A percentile compares a stretch with the other conserved stretches of the same genome.
phyloP scores from a whole-genome alignment of 1,140 invertebrate genomes.

The Nephotettix cincticeps region DNA sequence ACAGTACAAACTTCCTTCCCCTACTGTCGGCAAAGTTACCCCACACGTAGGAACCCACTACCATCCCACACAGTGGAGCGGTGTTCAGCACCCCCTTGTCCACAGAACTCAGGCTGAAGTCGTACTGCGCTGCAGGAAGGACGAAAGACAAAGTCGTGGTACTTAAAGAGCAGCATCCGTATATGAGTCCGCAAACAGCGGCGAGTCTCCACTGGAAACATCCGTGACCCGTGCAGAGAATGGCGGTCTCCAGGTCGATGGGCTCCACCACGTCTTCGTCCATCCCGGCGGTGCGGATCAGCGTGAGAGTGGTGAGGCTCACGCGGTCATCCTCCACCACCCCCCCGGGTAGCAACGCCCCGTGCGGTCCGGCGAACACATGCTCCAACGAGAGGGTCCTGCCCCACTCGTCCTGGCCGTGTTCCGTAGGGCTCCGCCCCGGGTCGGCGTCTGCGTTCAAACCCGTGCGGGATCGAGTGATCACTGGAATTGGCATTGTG shows the following conservation, averaged over 20 bases:
- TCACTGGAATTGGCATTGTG: no score
- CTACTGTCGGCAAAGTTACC: slow-evolving; percentile 80
- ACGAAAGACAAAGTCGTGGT: slow-evolving; percentile 84
- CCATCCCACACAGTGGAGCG: slow-evolving; percentile 81
- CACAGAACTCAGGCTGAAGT: slow-evolving; percentile 67
- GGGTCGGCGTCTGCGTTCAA: no score
- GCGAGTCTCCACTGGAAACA: slow-evolving; percentile 70
- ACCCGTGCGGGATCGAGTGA: no score
- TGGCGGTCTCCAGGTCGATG: neutral
- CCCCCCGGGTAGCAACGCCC: no score
- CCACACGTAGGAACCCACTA: slow-evolving; percentile 87
- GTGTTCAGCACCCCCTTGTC: slow-evolving; percentile 73
- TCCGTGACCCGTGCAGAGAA: slow-evolving; percentile 63
- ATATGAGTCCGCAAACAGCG: slow-evolving; percentile 67
- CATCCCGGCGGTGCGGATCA: no score
- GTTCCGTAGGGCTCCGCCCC: no score
- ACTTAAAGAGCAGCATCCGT: slow-evolving; percentile 75
- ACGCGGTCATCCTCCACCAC: no score
- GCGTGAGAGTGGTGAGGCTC: no score
- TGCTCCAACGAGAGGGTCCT: no score
- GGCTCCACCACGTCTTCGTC: neutral
- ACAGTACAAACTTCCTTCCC: slow-evolving; percentile 71
- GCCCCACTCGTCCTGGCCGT: no score
- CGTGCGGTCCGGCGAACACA: no score
- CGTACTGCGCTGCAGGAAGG: slow-evolving; percentile 69